Evolutionary conservation across 2,113 vertebrate genomes (phyloP).

Genomic region (Cyprinodon variegatus): DNA sequence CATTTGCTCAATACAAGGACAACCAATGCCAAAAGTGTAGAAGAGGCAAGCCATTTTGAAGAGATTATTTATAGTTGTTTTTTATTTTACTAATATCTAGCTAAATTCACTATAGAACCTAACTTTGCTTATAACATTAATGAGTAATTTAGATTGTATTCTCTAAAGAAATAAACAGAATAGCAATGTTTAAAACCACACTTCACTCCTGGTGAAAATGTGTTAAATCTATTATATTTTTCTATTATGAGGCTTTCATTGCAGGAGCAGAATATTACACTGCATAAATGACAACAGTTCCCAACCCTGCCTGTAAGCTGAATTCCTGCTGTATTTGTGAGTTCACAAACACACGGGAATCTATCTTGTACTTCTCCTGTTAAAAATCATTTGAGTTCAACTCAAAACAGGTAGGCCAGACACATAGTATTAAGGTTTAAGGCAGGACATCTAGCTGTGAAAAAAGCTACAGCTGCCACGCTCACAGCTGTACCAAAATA

Average conservation of each 20-base stretch:
- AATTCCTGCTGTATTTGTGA: too few species aligned
- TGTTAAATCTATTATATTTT: background rate
- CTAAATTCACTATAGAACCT: background rate
- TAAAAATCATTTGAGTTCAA: too few species aligned
- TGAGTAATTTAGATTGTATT: background rate
- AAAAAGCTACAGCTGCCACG: too few species aligned
- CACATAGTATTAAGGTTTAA: too few species aligned
- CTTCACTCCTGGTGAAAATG: background rate
- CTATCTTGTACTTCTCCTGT: too few species aligned
- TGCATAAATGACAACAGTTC: background rate
- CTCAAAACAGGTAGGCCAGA: too few species aligned
- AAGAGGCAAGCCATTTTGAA: background rate
- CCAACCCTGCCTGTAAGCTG: too few species aligned
- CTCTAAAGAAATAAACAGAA: background rate
- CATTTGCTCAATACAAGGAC: constrained; percentile 55
- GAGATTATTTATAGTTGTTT: background rate
- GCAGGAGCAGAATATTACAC: background rate
- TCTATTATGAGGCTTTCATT: background rate
- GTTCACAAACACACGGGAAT: too few species aligned
- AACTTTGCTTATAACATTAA: background rate
- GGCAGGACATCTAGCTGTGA: too few species aligned
- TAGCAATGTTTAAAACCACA: background rate
- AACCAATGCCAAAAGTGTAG: constrained; percentile 38
- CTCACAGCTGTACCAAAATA: too few species aligned
- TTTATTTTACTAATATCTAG: background rate